phyloP scores from a whole-genome alignment of 2,113 vertebrate species.

The Macrotus californicus region DNA sequence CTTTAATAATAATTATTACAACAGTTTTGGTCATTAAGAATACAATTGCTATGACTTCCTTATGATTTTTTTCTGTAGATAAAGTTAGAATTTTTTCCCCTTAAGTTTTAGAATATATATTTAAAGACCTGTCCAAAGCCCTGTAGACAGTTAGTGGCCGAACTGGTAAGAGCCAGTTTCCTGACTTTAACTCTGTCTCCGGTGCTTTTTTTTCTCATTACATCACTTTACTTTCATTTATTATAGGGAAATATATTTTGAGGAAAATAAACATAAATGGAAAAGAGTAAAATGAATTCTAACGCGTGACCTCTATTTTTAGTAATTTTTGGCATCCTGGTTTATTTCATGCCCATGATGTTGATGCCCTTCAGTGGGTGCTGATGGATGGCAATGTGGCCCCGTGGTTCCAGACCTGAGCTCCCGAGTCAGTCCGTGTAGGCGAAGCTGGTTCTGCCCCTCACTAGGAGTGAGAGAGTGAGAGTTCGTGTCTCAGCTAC shows the following conservation, averaged over 20 bases:
- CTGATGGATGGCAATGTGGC: rapidly evolving
- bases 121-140: not conserved
- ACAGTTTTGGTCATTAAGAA: not conserved
- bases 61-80: not conserved
- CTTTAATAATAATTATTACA: not conserved
- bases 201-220: not conserved
- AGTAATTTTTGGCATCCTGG: not conserved
- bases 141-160: not conserved
- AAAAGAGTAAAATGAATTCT: not conserved
- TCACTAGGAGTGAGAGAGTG: not conserved
- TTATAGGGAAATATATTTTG: not conserved
- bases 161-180: not conserved
- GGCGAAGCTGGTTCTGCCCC: not conserved
- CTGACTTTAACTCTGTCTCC: not conserved
- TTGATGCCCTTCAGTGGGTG: not conserved
- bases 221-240: not conserved
- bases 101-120: not conserved
- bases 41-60: not conserved
- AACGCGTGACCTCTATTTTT: not conserved
- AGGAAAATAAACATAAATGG: not conserved
- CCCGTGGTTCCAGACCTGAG: rapidly evolving
- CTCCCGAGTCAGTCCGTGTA: not conserved
- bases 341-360: not conserved
- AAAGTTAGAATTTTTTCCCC: not conserved
- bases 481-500: not conserved